These are phyloP conservation scores for Nymphalis c-album DNA, from an alignment of 2,888 invertebrate species.

Conservation along the genomic window DNA sequence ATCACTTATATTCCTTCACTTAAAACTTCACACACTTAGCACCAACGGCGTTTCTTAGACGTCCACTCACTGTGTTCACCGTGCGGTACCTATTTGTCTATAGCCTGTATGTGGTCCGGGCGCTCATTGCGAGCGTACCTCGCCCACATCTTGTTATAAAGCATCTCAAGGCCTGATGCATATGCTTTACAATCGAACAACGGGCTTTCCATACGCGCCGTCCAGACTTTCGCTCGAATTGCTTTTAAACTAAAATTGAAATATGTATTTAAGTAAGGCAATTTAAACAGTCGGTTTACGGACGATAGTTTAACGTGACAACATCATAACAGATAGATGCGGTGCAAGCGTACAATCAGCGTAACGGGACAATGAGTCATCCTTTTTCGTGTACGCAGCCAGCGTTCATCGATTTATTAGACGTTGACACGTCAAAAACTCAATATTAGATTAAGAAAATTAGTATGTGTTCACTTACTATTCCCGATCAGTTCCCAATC, in stretches of 20 bases:
- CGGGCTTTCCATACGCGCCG: conserved; percentile 93
- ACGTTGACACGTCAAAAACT: too few species aligned
- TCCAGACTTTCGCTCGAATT: conserved; percentile 97
- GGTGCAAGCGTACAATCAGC: too few species aligned
- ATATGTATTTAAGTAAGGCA: conserved; percentile 1
- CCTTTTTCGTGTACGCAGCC: too few species aligned
- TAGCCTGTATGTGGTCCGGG: conserved; percentile 88
- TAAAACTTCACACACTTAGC: conserved; percentile 42
- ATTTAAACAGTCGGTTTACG: too few species aligned
- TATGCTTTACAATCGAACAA: conserved; percentile 97
- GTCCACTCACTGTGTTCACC: conserved; percentile 31
- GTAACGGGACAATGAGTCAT: too few species aligned
- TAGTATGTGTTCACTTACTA: conserved; percentile 86
- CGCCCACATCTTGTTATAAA: conserved; percentile 96
- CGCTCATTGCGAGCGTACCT: conserved; percentile 88
- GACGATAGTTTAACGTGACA: too few species aligned
- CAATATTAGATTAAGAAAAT: conserved; percentile 5
- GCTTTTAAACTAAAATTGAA: conserved; percentile 85
- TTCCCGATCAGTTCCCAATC: conserved; percentile 96
- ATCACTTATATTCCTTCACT: conserved; percentile 26
- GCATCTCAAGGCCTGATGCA: conserved; percentile 93
- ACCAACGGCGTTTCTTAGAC: conserved; percentile 50
- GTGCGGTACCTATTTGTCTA: conserved; percentile 59
- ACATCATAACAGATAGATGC: too few species aligned
- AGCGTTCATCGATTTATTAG: too few species aligned